Evolutionary conservation across 1,140 invertebrate genomes (phyloP), one percentile per base, ranked within the genome.

Genomic region (Olivierus martensii): DNA sequence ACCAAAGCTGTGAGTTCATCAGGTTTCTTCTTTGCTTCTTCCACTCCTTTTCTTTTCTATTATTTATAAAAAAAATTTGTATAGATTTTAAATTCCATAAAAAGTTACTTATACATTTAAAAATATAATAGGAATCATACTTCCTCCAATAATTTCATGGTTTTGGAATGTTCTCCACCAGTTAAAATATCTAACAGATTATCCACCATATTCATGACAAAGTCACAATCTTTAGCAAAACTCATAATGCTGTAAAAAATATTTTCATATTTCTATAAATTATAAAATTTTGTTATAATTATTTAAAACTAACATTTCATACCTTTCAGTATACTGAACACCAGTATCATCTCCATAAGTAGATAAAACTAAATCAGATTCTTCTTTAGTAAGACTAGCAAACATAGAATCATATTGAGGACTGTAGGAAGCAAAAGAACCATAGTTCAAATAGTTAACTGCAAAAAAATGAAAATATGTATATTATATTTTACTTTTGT

Each of bases 401-500:
- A 95, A 96, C 2, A 88, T 91, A 0, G 90, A 93, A 68, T 98
- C 93, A 69, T 91, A 92, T 17, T 81, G 81, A 0, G 94, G 94
- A 3, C 91, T 91, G 73, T 94, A 94, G 2, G 89, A 92, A 37
- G 87, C 84, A 73, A 91, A 98, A 3, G 91, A 82, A 1, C 92
- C 93, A 68, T 96, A 96, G 66, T 90, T 87, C 3, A 95, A 69
- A 0, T 91, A 87, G 66, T 88, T 88, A 2, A 93, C 87, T 65
- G 66, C 21, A 68, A 68, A 49, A 50, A 60, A 39, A 58, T 51
- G 41, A 22, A 52, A 41, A 54, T 44, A 50, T 43, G 49, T 10
- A 44, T 37, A 41, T 44, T 42, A 49, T 19, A 49, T 21, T 44
- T 42, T 39, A 39, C 38, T 12, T 17, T 12, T 39, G 38, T 12